Percentiles rank a stretch among this genome's conserved stretches.
phyloP scores from a whole-genome alignment of 2,113 vertebrate species.

The Istiophorus platypterus region DNA sequence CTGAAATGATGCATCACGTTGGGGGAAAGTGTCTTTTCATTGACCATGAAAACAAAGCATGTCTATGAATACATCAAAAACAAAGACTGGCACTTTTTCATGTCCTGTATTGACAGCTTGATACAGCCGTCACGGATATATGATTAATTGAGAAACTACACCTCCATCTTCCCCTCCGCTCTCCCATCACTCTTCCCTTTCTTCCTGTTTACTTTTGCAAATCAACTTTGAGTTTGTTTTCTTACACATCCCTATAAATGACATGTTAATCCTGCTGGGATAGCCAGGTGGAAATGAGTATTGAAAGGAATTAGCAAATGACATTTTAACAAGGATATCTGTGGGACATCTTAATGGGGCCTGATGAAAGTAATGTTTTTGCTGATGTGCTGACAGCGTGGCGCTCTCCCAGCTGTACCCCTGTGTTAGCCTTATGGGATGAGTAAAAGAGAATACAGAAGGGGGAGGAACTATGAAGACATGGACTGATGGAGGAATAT shows the following conservation, averaged over 20 bases:
- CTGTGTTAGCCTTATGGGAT: conserved; percentile 27
- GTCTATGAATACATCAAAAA: background rate
- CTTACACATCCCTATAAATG: conserved; percentile 52
- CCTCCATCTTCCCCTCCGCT: background rate
- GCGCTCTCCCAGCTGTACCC: conserved; percentile 55
- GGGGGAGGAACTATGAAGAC: conserved; percentile 8
- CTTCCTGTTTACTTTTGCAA: conserved; percentile 40
- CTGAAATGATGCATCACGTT: background rate
- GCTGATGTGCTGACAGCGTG: conserved; percentile 65
- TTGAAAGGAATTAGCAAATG: conserved; percentile 74
- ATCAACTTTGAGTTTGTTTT: conserved; percentile 56
- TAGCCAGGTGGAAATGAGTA: conserved; percentile 60
- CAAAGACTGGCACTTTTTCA: background rate
- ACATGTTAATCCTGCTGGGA: conserved; percentile 65
- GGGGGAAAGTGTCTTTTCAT: background rate
- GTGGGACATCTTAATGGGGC: conserved; percentile 54
- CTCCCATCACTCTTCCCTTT: background rate
- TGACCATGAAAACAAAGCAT: background rate
- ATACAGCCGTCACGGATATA: conserved; percentile 15
- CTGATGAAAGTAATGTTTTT: conserved; percentile 73
- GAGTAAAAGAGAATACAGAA: conserved; percentile 26
- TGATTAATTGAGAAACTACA: conserved; percentile 13
- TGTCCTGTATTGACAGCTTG: background rate
- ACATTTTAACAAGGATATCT: conserved; percentile 74
- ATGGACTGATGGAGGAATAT: background rate